Conservation (phyloP, 2,888 invertebrate genomes). For the Trissolcus brochymenae region DNA sequence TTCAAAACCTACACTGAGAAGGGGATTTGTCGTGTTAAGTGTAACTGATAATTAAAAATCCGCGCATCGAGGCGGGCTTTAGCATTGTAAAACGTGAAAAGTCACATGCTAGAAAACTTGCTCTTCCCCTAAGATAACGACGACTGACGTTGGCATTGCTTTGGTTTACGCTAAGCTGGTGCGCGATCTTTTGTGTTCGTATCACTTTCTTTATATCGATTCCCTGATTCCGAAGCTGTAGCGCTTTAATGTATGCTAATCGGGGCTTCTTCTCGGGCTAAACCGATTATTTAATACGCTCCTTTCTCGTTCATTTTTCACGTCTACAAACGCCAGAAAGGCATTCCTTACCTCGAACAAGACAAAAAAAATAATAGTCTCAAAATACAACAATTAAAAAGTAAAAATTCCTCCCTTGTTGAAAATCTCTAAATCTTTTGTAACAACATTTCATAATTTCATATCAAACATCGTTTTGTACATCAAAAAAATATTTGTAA, state of each 20-base stretch:
- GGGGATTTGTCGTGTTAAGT: conserved; percentile 53
- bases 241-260: conserved; percentile 55
- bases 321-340: no score
- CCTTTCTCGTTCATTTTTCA: conserved; percentile 8
- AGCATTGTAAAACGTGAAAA: conserved; percentile 38
- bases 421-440: no score
- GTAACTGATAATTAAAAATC: conserved; percentile 56
- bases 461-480: no score
- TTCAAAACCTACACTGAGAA: conserved; percentile 41
- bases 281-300: conserved; percentile 48
- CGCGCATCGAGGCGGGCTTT: conserved; percentile 49
- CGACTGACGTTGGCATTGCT: conserved; percentile 50
- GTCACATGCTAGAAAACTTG: conserved; percentile 51
- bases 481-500: no score
- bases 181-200: conserved; percentile 48
- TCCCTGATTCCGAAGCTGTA: conserved; percentile 36
- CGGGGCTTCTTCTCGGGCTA: conserved; percentile 36
- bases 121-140: conserved; percentile 22
- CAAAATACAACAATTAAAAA: no score
- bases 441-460: no score
- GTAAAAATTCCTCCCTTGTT: no score
- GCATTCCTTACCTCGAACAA: no score
- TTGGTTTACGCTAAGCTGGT: conserved; percentile 49
- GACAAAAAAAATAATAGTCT: no score
- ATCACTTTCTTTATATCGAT: conserved; percentile 46